Conservation (phyloP, 1,140 invertebrate genomes). For the Aphidius gifuensis region DNA sequence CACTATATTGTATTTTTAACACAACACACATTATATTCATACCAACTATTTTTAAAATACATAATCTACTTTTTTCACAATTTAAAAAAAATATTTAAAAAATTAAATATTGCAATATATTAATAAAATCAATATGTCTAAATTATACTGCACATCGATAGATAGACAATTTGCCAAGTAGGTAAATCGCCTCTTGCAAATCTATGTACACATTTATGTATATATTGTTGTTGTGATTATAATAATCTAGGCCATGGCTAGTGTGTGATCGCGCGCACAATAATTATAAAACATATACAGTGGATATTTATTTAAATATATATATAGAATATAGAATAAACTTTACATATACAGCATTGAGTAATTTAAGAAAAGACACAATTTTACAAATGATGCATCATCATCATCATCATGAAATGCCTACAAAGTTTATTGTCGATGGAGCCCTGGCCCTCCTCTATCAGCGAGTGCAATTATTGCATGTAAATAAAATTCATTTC, state of each 20-base stretch:
- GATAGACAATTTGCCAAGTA: conserved; percentile 5
- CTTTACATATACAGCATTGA: too few species aligned
- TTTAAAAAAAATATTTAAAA: too few species aligned
- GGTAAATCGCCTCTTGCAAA: conserved; percentile 8
- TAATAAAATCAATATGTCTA: neutral
- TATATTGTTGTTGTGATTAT: conserved; percentile 17
- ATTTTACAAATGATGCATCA: neutral
- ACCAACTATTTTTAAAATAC: neutral
- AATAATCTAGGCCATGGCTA: conserved; percentile 50
- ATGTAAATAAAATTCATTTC: too few species aligned
- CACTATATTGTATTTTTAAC: conserved; percentile 1
- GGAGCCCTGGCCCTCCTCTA: too few species aligned
- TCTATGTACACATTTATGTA: neutral
- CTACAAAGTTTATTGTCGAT: too few species aligned
- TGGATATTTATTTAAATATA: too few species aligned
- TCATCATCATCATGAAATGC: neutral
- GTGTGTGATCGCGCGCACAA: conserved; percentile 32
- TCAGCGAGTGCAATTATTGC: too few species aligned
- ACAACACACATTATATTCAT: too few species aligned
- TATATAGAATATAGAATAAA: too few species aligned
- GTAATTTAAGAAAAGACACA: too few species aligned
- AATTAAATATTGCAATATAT: too few species aligned
- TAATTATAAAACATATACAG: too few species aligned
- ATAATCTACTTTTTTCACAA: neutral
- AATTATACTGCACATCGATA: neutral